phyloP scores from a whole-genome alignment of 2,113 vertebrate genomes.

The Spizaetus ornatus region DNA sequence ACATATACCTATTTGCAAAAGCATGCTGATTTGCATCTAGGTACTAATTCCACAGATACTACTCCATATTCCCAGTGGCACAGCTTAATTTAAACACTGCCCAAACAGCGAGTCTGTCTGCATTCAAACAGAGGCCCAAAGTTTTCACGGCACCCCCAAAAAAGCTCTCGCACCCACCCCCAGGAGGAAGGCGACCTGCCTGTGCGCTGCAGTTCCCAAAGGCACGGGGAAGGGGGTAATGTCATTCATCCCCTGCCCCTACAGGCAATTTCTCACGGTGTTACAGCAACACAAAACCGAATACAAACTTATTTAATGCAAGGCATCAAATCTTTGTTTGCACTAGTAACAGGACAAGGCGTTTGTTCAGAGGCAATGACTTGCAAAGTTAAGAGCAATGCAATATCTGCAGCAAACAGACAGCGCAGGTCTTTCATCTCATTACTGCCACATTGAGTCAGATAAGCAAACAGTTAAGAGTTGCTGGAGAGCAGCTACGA shows the following conservation, averaged over 20 bases:
- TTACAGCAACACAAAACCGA: background rate
- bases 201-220: background rate
- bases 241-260: background rate
- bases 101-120: background rate
- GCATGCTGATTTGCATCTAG: too few species aligned
- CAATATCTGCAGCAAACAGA: background rate
- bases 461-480: background rate
- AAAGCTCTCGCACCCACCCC: background rate
- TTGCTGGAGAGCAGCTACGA: background rate
- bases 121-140: too few species aligned
- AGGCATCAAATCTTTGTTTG: background rate
- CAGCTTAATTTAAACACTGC: background rate
- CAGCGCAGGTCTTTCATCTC: background rate
- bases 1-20: background rate
- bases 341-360: background rate
- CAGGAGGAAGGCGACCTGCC: background rate
- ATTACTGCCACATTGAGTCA: background rate
- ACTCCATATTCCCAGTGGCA: background rate
- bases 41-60: background rate
- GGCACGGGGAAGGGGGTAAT: accelerated
- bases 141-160: background rate
- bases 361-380: background rate
- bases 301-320: accelerated
- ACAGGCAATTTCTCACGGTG: accelerated
- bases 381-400: background rate